Evolutionary conservation across 2,797 vertebrate species (phyloP), one percentile per base, ranked within the genome.

Genomic region (Erethizon dorsatum): DNA sequence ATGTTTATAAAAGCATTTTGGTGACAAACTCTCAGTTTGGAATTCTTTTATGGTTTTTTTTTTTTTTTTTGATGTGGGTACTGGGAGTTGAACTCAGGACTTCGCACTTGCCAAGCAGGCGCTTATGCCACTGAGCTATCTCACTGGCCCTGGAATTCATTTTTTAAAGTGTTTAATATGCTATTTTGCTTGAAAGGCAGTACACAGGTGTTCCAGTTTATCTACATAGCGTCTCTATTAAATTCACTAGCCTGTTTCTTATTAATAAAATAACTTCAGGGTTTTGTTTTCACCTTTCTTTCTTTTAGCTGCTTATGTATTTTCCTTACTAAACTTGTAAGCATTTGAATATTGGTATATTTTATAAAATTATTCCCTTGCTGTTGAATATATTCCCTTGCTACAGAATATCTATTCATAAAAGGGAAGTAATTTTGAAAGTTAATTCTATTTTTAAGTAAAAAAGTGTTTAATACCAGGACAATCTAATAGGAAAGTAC

Each of bases 331-430:
- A 93, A 31, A 82, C 12, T 90, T 77, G 11, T 26, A 17, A 52
- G 28, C 9, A 88, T 78, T 92, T 95, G 26, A 77, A 59, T 86
- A 85, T 61, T 85, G n/a, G 26, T 65, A 1, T 37, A 45, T 75
- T 94, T 93, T 57, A 86, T 82, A 67, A 91, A 92, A 71, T 45
- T 45, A 86, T 75, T 89, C 59, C 50, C 54, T 67, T 67, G 26
- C 14, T 77, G 12, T 52, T 5, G 26, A 52, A 28, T 75, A 80
- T 73, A 57, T 37, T n/a, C 9, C 52, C 22, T 71, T 33, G 31
- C 63, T 85, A 79, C 2, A 88, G 24, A 92, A 92, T 85, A 83
- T 67, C 50, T 78, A 65, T 83, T 95, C 13, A 56, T 69, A 83
- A 86, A 50, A 52, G 0, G 45, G 28, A 79, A 0, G 5, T 83